Evolutionary conservation across 64 coral and sea anemone genomes (phyloP).

Genomic region (Cladopsammia gracilis): DNA sequence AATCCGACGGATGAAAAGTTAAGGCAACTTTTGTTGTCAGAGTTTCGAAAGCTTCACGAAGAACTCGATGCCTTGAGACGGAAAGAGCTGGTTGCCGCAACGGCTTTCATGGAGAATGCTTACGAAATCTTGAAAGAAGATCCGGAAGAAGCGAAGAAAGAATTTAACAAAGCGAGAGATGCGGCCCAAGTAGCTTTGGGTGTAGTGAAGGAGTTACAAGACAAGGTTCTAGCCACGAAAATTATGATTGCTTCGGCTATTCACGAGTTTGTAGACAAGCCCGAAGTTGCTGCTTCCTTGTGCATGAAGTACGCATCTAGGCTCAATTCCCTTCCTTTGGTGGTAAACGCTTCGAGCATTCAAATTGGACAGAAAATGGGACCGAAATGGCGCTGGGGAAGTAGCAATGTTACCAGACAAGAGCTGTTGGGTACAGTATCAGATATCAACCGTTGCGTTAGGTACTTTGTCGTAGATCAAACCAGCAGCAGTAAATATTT

Average conservation of each 20-base stretch:
- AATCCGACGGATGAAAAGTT: constrained; percentile 89
- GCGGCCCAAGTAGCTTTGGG: constrained; percentile 94
- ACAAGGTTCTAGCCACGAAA: constrained; percentile 96
- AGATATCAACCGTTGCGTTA: constrained; percentile 92
- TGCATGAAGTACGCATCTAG: constrained; percentile 90
- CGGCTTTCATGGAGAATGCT: constrained; percentile 98
- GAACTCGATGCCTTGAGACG: constrained; percentile 85
- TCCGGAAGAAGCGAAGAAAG: constrained; percentile 86
- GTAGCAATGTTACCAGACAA: constrained; percentile 59
- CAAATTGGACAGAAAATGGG: constrained; percentile 75
- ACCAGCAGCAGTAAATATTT: constrained; percentile 13
- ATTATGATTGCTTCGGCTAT: constrained; percentile 96
- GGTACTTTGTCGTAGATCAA: constrained; percentile 66
- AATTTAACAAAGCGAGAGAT: constrained; percentile 98
- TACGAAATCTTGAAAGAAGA: constrained; percentile 93
- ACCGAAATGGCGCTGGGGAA: constrained; percentile 75
- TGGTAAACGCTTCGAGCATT: constrained; percentile 62
- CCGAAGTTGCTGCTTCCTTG: constrained; percentile 75
- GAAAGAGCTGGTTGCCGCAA: constrained; percentile 94
- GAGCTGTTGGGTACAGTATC: constrained; percentile 73
- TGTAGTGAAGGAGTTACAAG: constrained; percentile 84
- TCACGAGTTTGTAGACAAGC: constrained; percentile 95
- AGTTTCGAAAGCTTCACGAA: constrained; percentile 94
- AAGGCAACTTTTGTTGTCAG: constrained; percentile 86
- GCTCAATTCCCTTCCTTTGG: constrained; percentile 79